Percentiles rank a stretch among this genome's conserved stretches.
These are phyloP conservation scores for Hemaris fuciformis DNA, from an alignment of 2,888 invertebrate genomes.

Conservation along the genomic window DNA sequence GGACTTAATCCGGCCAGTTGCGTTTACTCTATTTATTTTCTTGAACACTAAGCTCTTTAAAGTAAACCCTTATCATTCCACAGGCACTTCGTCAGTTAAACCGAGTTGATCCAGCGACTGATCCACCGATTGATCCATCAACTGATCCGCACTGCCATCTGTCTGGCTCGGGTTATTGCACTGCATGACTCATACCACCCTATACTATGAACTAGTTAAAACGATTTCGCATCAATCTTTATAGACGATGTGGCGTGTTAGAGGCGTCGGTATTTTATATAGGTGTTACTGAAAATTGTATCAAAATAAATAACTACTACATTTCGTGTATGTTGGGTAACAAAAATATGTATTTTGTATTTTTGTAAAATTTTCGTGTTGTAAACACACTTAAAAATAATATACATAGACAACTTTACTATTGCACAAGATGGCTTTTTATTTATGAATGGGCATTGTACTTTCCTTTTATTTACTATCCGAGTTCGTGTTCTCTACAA, in stretches of 20 bases:
- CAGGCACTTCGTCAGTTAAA: constrained; percentile 17
- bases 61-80: constrained; percentile 20
- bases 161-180: constrained; percentile 60
- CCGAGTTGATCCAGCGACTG: constrained; percentile 26
- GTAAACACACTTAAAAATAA: too few species aligned
- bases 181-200: constrained; percentile 48
- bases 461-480: too few species aligned
- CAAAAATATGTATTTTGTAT: too few species aligned
- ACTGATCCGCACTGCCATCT: constrained; percentile 27
- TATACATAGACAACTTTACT: too few species aligned
- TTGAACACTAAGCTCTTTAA: constrained; percentile 16
- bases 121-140: constrained; percentile 40
- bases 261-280: background rate
- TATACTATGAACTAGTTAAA: constrained; percentile 22
- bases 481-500: too few species aligned
- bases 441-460: too few species aligned
- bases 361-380: too few species aligned
- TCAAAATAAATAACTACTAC: too few species aligned
- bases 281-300: background rate
- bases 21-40: constrained; percentile 5
- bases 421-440: too few species aligned
- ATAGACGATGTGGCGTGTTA: background rate
- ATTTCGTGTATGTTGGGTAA: too few species aligned
- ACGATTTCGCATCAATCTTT: constrained; percentile 5
- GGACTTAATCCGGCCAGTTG: background rate